Conservation (phyloP, 2,888 invertebrate genomes). For the Argyra leucocephala region DNA sequence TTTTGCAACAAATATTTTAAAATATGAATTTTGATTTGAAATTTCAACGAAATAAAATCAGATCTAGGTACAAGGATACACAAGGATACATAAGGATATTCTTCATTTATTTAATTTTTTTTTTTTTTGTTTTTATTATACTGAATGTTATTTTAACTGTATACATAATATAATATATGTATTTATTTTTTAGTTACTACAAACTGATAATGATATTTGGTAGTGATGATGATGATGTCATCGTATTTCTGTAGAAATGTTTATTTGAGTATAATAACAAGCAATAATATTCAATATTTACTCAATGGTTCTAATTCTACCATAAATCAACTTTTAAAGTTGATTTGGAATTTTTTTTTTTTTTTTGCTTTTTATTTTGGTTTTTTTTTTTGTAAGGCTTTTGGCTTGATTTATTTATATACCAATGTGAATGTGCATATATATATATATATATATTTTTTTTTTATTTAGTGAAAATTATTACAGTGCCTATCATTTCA, state of each 20-base stretch:
- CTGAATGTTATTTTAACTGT: background rate
- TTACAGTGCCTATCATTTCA: no score
- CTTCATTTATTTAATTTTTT: background rate
- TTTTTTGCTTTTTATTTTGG: background rate
- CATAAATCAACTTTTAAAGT: constrained; percentile 19
- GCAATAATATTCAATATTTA: constrained; percentile 19
- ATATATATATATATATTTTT: no score
- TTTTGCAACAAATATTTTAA: no score
- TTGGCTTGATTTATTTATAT: background rate
- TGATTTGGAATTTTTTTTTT: background rate
- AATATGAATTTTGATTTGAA: no score
- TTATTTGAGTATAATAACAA: background rate
- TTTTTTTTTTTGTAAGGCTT: background rate
- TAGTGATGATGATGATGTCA: background rate
- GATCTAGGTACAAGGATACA: no score
- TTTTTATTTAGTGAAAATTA: no score
- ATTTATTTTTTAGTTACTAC: no score
- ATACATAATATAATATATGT: no score
- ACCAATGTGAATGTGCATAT: no score
- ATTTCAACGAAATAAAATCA: no score
- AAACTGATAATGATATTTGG: background rate
- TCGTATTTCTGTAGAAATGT: background rate
- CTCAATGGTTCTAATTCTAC: constrained; percentile 20
- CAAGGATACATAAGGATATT: background rate
- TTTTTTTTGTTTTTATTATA: background rate